Evolutionary conservation across 2,888 invertebrate species (phyloP).

Genomic region (Sphaerophoria rueppellii): DNA sequence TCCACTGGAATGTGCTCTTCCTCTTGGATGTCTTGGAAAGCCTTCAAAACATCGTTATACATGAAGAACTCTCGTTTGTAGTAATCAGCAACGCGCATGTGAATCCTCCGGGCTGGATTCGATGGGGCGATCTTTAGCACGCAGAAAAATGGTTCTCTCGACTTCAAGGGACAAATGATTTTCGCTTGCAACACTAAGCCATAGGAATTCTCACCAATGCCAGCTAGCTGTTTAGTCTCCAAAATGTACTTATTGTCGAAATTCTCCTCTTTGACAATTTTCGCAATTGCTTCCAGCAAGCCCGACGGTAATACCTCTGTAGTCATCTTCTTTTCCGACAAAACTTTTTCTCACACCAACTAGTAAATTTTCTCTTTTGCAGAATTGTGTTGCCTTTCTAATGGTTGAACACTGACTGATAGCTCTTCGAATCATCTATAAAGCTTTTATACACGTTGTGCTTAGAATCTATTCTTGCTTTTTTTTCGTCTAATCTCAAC

Average conservation of each 20-base stretch:
- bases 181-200: constrained; percentile 75
- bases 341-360: neutral
- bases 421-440: constrained; percentile 48
- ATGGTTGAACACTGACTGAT: constrained; percentile 63
- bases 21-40: constrained; percentile 71
- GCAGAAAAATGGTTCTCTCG: constrained; percentile 47
- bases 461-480: constrained; percentile 53
- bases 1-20: constrained; percentile 35
- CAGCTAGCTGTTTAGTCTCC: constrained; percentile 54
- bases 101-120: constrained; percentile 76
- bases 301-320: constrained; percentile 32
- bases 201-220: constrained; percentile 76
- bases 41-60: constrained; percentile 76
- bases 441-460: constrained; percentile 69
- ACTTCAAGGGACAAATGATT: constrained; percentile 43
- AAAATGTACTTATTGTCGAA: constrained; percentile 30
- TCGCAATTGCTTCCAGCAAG: constrained; percentile 42
- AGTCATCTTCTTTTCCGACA: constrained; percentile 27
- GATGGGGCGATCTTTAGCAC: constrained; percentile 78
- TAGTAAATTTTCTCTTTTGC: neutral
- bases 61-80: constrained; percentile 78
- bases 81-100: constrained; percentile 77
- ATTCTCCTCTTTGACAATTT: constrained; percentile 25
- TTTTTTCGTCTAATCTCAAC: constrained; percentile 27
- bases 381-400: constrained; percentile 57